Evolutionary conservation across 2,797 vertebrate genomes (phyloP).

Genomic region (Typhlichthys eigenmanni): DNA sequence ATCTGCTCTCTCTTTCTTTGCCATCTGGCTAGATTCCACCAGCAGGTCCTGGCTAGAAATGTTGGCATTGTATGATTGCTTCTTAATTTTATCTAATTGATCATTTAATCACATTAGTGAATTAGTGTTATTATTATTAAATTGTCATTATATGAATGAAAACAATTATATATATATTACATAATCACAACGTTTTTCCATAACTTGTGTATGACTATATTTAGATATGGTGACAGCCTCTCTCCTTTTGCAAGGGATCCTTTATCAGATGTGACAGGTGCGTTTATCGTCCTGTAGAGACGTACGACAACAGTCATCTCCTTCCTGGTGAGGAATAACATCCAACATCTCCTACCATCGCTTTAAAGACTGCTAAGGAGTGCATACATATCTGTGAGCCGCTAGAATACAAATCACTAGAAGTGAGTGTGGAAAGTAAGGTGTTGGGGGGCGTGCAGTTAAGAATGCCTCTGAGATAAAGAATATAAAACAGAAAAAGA

Average conservation of each 20-base stretch:
- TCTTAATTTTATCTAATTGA: too few relatives aligned
- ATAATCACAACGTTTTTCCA: too few relatives aligned
- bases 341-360: too few relatives aligned
- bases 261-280: slow-evolving; percentile 10
- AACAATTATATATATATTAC: too few relatives aligned
- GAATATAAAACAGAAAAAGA: slow-evolving; percentile 36
- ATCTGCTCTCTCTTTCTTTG: too few relatives aligned
- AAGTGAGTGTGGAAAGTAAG: slow-evolving; percentile 63
- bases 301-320: slow-evolving; percentile 36
- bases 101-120: too few relatives aligned
- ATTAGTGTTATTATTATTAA: too few relatives aligned
- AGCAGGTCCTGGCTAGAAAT: too few relatives aligned
- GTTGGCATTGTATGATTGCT: too few relatives aligned
- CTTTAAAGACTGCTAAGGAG: slow-evolving; percentile 35
- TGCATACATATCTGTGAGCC: slow-evolving; percentile 68
- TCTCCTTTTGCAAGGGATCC: slow-evolving; percentile 14
- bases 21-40: too few relatives aligned
- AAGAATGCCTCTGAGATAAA: slow-evolving; percentile 70
- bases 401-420: slow-evolving; percentile 74
- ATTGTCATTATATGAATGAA: too few relatives aligned
- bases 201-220: neutral
- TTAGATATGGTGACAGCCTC: slow-evolving; percentile 6
- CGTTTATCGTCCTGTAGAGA: slow-evolving; percentile 23
- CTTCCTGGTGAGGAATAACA: neutral
- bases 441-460: slow-evolving; percentile 49